Base-by-base conservation (phyloP, 2,888 invertebrate species). In the Yponomeuta sedellus region DNA sequence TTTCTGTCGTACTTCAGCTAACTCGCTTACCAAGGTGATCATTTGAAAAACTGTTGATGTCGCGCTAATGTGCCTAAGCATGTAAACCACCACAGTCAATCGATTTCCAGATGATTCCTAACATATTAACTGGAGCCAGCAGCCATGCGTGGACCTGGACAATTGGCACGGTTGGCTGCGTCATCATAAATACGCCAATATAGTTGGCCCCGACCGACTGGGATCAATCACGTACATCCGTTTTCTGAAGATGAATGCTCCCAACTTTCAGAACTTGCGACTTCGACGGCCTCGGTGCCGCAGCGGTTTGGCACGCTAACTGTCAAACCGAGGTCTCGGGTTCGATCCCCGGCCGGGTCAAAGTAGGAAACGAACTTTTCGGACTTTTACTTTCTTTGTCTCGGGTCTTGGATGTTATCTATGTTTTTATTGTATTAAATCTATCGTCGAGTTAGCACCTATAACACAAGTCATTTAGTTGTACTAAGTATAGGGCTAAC, bases 181-280 rank as follows among this genome's bases (percentile, higher is more conserved):
- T 75, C 78, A 81, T 82, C 81, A 82, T 86, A 85, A 85, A 86
- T 73, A 86, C 83, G 82, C 76, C 83, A 85, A 81, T 85, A 78
- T 75, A 75, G 75, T n/a, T 56, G 57, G 40, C 16, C 39, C 22
- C 12, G 78, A 78, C 76, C 71, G 78, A 78, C 76, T 71, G 79
- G 78, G 82, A 82, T 84, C 85, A 85, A 81, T 83, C 79, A 79
- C 74, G 81, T 78, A 81, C 82, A 86, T 85, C 86, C 87, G 86
- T 82, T 68, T 40, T 66, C 66, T 59, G 20, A 44, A 64, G 58
- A 20, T 56, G 56, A 58, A 40, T 44, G n/a, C 34, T 75, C 16
- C 16, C 16, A 16, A 52, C 16, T 12, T 10, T 44, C 12, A 44
- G 11, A 12, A 6, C 4, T 44, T n/a, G n/a, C n/a, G n/a, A n/a